phyloP scores from a whole-genome alignment of 2,113 vertebrate genomes.

The Nanger granti region DNA sequence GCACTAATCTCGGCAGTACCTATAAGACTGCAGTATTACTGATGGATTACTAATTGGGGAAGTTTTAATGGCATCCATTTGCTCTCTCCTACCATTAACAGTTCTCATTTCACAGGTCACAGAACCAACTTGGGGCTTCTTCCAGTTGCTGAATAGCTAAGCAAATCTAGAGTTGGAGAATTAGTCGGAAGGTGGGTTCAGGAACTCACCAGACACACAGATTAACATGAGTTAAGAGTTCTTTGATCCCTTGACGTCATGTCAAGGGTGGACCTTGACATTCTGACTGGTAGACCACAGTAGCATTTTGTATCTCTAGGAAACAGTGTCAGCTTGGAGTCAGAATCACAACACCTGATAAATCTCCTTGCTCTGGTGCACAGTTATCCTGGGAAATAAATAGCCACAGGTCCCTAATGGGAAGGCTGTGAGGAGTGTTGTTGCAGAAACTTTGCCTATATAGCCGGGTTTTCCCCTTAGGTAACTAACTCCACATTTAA shows the following conservation, averaged over 20 bases:
- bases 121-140: neutral
- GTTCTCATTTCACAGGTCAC: neutral
- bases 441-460: neutral
- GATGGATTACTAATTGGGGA: neutral
- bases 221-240: neutral
- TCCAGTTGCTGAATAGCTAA: neutral
- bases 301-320: neutral
- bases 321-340: neutral
- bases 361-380: neutral
- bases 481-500: neutral
- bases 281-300: neutral
- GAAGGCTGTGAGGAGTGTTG: neutral
- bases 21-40: too few species aligned
- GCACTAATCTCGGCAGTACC: neutral
- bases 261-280: neutral
- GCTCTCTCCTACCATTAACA: neutral
- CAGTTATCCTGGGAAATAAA: neutral
- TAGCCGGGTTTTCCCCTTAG: neutral
- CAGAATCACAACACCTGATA: neutral
- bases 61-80: neutral
- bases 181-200: neutral
- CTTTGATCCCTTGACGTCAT: neutral
- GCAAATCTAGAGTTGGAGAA: neutral
- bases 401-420: neutral
- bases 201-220: neutral